Conservation (phyloP, 1,140 invertebrate genomes). For the Lepeophtheirus salmonis region DNA sequence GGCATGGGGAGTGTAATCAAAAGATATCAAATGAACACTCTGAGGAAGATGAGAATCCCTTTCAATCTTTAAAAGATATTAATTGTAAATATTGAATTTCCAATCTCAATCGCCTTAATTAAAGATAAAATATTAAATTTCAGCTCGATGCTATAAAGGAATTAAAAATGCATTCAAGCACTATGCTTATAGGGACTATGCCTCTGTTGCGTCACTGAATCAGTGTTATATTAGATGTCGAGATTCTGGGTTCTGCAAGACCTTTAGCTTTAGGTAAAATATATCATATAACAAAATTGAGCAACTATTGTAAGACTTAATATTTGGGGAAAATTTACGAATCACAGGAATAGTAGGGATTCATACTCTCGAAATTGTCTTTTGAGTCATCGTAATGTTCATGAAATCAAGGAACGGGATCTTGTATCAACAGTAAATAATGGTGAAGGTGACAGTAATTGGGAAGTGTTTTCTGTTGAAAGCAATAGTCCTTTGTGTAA, state of each 20-base stretch:
- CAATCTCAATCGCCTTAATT: not conserved
- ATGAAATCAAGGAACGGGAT: not conserved
- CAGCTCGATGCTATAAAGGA: not conserved
- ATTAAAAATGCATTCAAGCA: not conserved
- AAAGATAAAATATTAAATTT: not conserved
- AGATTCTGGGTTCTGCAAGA: not conserved
- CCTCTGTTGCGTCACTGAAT: not conserved
- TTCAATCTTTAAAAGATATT: not conserved
- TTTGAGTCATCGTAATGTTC: not conserved
- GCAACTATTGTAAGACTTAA: not conserved
- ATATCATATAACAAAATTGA: too few relatives aligned
- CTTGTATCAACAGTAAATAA: not conserved
- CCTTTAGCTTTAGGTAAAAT: not conserved
- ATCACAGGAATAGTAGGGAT: not conserved
- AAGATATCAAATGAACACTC: not conserved
- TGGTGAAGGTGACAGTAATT: not conserved
- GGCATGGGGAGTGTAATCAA: not conserved
- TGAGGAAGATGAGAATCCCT: not conserved
- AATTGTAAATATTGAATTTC: not conserved
- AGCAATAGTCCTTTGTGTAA: not conserved
- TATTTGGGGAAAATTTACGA: not conserved
- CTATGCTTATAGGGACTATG: not conserved
- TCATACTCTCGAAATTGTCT: not conserved
- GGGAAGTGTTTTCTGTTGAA: not conserved
- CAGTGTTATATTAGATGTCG: not conserved